Evolutionary conservation across 2,888 invertebrate genomes (phyloP).

Genomic region (Scaptomyza flava): DNA sequence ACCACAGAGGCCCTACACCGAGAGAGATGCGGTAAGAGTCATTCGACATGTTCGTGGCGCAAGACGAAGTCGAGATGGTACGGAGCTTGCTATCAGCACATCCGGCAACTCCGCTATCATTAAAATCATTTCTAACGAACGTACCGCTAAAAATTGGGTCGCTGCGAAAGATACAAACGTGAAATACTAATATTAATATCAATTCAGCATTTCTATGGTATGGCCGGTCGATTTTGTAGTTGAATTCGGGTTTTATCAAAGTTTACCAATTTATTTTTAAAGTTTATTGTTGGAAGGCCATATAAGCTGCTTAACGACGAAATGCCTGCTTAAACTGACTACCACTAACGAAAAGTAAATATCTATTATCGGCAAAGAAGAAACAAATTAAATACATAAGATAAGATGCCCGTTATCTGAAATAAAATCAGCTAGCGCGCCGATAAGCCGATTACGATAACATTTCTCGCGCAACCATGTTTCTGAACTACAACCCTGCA

Average conservation of each 20-base stretch:
- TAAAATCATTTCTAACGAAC: conserved; percentile 83
- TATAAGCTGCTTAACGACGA: conserved; percentile 45
- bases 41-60: conserved; percentile 89
- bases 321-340: conserved; percentile 35
- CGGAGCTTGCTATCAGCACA: conserved; percentile 80
- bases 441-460: conserved; percentile 41
- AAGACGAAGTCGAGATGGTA: conserved; percentile 85
- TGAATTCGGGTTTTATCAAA: neutral
- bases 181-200: conserved; percentile 5
- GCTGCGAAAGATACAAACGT: conserved; percentile 66
- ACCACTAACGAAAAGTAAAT: conserved; percentile 24
- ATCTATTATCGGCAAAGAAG: conserved; percentile 36
- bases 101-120: conserved; percentile 79
- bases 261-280: conserved; percentile 61
- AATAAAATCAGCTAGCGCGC: conserved; percentile 1
- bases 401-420: conserved; percentile 56
- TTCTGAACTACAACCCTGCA: conserved; percentile 48
- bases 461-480: conserved; percentile 31
- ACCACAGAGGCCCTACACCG: conserved; percentile 99
- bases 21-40: conserved; percentile 93
- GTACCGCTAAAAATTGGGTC: conserved; percentile 85
- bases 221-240: conserved; percentile 62
- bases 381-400: conserved; percentile 47
- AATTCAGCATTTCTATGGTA: neutral
- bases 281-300: conserved; percentile 34